phyloP scores from a whole-genome alignment of 2,113 vertebrate genomes.

The Plestiodon gilberti region DNA sequence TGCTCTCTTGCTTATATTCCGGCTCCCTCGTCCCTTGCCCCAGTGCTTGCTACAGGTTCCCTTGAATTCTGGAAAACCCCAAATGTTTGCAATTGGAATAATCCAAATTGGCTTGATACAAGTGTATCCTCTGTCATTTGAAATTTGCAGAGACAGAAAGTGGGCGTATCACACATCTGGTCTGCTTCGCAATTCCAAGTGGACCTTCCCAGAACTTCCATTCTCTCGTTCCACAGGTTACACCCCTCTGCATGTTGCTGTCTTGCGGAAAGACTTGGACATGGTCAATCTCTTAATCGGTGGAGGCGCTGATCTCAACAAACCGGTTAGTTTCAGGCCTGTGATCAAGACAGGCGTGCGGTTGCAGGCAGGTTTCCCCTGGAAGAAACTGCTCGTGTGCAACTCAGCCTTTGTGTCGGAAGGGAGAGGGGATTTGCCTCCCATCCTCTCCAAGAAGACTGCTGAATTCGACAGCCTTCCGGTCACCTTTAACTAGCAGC shows the following conservation, averaged over 20 bases:
- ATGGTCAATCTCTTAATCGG: constrained; percentile 73
- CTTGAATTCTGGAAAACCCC: background rate
- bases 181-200: background rate
- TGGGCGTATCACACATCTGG: background rate
- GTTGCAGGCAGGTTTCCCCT: background rate
- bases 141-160: background rate
- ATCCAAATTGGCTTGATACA: background rate
- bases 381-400: background rate
- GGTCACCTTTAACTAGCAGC: background rate
- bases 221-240: constrained; percentile 60
- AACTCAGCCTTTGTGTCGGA: background rate
- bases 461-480: background rate
- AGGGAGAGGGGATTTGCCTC: background rate
- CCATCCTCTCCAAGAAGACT: background rate
- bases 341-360: too few species aligned
- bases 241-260: constrained; percentile 74
- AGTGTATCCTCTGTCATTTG: background rate
- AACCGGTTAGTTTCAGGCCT: constrained; percentile 73
- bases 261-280: constrained; percentile 73
- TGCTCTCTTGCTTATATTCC: background rate
- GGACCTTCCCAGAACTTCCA: background rate
- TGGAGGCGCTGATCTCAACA: constrained; percentile 76
- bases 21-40: background rate
- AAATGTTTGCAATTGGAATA: background rate
- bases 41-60: too few species aligned